Evolutionary conservation across 2,888 invertebrate genomes (phyloP), one percentile per base, ranked within the genome.

Genomic region (Biston stratarius): DNA sequence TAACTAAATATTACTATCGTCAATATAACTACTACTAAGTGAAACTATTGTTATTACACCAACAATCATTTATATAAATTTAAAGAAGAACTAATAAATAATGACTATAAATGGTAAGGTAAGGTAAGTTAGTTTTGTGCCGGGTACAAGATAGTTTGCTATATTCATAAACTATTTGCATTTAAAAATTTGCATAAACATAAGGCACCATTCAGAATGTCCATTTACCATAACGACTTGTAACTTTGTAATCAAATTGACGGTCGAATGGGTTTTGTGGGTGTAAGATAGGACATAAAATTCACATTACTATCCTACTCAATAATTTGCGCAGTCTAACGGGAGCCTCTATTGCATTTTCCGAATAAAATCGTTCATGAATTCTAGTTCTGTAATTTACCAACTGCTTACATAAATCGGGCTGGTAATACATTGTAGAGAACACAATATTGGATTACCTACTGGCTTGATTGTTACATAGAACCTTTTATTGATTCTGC

Each of bases 211-310:
- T 44, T 45, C 40, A 47, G 11, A 45, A 0, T 48, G 40, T 57
- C 15, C 52, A 48, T 11, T 44, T 9, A 5, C 40, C 38, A 33
- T 58, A 45, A 64, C 6, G 15, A 15, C 45, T 10, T 56, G 56
- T 61, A 51, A 65, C 65, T 44, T 61, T 65, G 66, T 66, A 61
- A 12, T 15, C 9, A 45, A 47, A 61, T 12, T 48, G 11, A 47
- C 38, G 12, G 0, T 48, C 14, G 38, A 51, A 9, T 44, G 44
- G 34, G 44, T 34, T 52, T 47, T 47, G 67, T 67, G 44, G 59
- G 60, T 15, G 66, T 61, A 52, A 15, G 24, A 56, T 42, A 33
- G 55, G 59, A 67, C 56, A 67, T 67, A 60, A 67, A 67, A 63
- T 60, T 53, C n/a, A 42, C 40, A 33, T 53, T 55, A 55, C 24